These are phyloP conservation scores for Dolichopus griseipennis DNA, from an alignment of 2,888 invertebrate species.

Conservation along the genomic window DNA sequence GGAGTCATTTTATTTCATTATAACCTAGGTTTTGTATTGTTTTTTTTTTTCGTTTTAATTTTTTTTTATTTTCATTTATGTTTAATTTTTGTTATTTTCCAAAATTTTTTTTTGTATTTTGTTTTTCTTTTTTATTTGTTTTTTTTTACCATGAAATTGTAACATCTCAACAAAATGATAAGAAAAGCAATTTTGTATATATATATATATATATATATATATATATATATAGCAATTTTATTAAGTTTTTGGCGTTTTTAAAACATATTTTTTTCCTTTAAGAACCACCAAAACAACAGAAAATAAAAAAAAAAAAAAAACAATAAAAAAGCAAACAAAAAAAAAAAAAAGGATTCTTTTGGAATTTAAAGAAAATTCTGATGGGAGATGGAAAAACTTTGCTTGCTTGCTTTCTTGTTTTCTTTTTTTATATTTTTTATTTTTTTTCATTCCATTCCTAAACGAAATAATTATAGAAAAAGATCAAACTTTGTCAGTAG, in stretches of 20 bases:
- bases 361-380: not conserved
- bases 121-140: too few relatives aligned
- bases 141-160: too few relatives aligned
- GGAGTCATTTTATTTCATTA: not conserved
- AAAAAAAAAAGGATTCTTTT: not conserved
- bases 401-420: not conserved
- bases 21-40: not conserved
- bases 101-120: too few relatives aligned
- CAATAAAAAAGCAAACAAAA: not conserved
- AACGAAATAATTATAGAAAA: not conserved
- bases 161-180: too few relatives aligned
- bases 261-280: not conserved
- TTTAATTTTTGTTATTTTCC: too few relatives aligned
- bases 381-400: not conserved
- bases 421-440: not conserved
- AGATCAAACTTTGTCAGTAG: not conserved
- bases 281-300: not conserved
- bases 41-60: too few relatives aligned
- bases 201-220: too few relatives aligned
- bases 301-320: not conserved
- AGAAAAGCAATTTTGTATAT: not conserved
- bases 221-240: not conserved
- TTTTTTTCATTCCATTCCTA: not conserved
- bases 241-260: slow-evolving; percentile 6
- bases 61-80: too few relatives aligned